Evolutionary conservation across 2,797 vertebrate genomes (phyloP).

Genomic region (Spea hammondii): DNA sequence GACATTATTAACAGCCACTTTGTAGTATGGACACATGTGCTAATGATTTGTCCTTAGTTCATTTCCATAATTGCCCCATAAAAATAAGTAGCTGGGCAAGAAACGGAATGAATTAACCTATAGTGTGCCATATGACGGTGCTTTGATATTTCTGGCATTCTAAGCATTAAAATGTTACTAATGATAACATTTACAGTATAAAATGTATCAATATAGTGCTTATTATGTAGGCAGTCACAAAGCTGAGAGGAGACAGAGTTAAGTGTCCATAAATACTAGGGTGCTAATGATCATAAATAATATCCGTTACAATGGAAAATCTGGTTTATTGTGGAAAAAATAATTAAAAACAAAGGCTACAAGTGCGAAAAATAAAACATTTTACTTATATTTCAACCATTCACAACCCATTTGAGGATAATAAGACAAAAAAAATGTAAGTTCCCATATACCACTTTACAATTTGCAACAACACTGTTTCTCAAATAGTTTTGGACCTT

Average conservation of each 20-base stretch:
- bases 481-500: conserved; percentile 56
- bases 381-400: too few species aligned
- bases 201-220: background rate
- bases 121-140: too few species aligned
- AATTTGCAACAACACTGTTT: conserved; percentile 47
- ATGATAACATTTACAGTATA: too few species aligned
- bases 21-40: too few species aligned
- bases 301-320: background rate
- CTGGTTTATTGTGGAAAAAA: background rate
- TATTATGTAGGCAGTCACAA: background rate
- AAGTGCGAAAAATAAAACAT: background rate
- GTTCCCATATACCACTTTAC: conserved; percentile 54
- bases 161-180: too few species aligned
- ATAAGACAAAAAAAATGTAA: conserved; percentile 33
- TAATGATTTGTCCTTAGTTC: too few species aligned
- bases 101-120: too few species aligned
- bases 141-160: too few species aligned
- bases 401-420: conserved; percentile 6
- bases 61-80: too few species aligned
- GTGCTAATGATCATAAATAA: background rate
- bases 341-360: background rate
- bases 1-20: too few species aligned
- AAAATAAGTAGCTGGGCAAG: too few species aligned
- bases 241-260: background rate
- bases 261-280: background rate